Conservation (phyloP, 2,888 invertebrate genomes). For the Melitaea athalia region DNA sequence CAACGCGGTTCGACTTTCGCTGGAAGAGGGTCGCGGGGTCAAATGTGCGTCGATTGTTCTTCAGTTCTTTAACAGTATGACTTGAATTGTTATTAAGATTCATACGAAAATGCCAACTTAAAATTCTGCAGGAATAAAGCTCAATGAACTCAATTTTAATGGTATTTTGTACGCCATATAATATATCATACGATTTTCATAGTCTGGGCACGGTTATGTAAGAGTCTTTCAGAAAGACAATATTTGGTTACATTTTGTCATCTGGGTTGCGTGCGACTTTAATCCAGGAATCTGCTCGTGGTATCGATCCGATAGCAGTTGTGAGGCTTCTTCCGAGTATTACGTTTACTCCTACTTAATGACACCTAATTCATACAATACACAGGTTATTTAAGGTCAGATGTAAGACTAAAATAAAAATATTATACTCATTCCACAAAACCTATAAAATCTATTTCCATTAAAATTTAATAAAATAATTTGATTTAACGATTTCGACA, state of each 20-base stretch:
- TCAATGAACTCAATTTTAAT: too few relatives aligned
- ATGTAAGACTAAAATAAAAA: neutral
- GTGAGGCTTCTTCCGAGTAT: slow-evolving; percentile 27
- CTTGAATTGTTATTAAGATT: slow-evolving; percentile 20
- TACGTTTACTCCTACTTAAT: slow-evolving; percentile 12
- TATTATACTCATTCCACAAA: neutral
- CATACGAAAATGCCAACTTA: too few relatives aligned
- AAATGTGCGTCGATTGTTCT: slow-evolving; percentile 24
- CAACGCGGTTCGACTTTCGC: slow-evolving; percentile 50
- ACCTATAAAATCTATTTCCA: too few relatives aligned
- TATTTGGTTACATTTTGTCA: neutral
- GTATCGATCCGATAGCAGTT: slow-evolving; percentile 27
- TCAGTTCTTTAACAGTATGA: slow-evolving; percentile 18
- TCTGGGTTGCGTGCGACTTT: too few relatives aligned
- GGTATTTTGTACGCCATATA: neutral
- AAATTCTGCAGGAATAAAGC: too few relatives aligned
- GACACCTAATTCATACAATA: neutral
- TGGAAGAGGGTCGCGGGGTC: slow-evolving; percentile 46
- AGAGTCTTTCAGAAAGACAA: neutral
- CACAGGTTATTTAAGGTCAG: neutral
- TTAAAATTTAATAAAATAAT: too few relatives aligned
- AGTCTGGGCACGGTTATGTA: too few relatives aligned
- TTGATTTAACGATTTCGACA: too few relatives aligned
- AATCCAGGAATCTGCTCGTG: too few relatives aligned
- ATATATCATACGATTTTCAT: too few relatives aligned